Evolutionary conservation across 2,113 vertebrate genomes (phyloP).

Genomic region (Anser brachyrhynchus): DNA sequence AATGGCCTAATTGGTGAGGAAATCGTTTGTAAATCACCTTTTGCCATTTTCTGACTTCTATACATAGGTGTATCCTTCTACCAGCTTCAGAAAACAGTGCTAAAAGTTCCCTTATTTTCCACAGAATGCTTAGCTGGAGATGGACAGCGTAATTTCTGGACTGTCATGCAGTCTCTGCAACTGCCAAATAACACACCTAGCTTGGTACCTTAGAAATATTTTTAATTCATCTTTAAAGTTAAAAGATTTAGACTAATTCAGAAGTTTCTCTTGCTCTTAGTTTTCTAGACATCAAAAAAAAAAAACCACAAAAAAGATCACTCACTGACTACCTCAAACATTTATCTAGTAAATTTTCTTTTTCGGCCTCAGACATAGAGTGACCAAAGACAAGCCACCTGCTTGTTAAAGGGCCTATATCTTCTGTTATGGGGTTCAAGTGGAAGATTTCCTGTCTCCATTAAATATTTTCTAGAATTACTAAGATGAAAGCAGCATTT

Average conservation of each 20-base stretch:
- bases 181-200: neutral
- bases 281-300: neutral
- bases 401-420: neutral
- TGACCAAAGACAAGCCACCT: neutral
- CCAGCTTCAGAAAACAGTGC: neutral
- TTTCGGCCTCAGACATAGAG: neutral
- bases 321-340: neutral
- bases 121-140: neutral
- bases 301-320: neutral
- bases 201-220: neutral
- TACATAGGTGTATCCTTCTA: neutral
- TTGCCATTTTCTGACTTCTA: neutral
- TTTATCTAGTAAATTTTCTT: neutral
- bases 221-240: neutral
- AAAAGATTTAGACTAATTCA: neutral
- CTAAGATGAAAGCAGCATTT: neutral
- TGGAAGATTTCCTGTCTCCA: neutral
- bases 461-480: neutral
- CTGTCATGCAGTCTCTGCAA: neutral
- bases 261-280: neutral
- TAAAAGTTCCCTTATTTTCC: neutral
- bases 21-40: neutral
- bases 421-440: neutral
- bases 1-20: neutral
- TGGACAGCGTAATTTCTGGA: neutral